These are phyloP conservation scores for Meghimatium bilineatum DNA, from an alignment of 2,888 invertebrate species.

Conservation along the genomic window DNA sequence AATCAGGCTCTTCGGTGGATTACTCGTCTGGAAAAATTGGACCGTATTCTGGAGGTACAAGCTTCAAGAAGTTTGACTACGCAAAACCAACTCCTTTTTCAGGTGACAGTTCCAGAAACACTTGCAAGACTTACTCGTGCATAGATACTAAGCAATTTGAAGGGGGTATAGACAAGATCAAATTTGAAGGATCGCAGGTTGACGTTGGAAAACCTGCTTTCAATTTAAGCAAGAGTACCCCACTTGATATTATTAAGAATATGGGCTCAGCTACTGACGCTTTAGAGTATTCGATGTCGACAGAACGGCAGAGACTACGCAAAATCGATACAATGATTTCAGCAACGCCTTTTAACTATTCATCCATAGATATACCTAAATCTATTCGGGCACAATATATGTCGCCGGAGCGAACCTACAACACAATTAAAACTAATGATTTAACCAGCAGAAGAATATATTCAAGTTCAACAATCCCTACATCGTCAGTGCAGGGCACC, in stretches of 20 bases:
- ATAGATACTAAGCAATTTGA: slow-evolving; percentile 15
- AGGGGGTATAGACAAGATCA: not conserved
- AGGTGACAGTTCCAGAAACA: not conserved
- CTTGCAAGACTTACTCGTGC: not conserved
- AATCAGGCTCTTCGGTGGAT: slow-evolving; percentile 26
- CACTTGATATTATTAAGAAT: not conserved
- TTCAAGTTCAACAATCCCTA: not conserved
- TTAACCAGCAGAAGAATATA: not conserved
- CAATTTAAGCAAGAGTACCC: not conserved
- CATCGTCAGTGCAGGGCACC: not conserved
- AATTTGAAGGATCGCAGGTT: not conserved
- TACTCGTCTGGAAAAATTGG: not conserved
- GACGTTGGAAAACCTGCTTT: not conserved
- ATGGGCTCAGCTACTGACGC: slow-evolving; percentile 25
- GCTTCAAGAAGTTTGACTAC: not conserved
- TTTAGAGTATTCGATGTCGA: slow-evolving; percentile 24
- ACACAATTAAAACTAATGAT: not conserved
- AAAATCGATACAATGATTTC: slow-evolving; percentile 32
- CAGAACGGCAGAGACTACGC: slow-evolving; percentile 30
- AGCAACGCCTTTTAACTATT: slow-evolving; percentile 20
- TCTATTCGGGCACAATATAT: not conserved
- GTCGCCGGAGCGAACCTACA: not conserved
- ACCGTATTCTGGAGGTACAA: not conserved
- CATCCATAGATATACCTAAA: not conserved
- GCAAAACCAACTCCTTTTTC: not conserved